Conservation (phyloP, 2,888 invertebrate species). For the Trichogramma evanescens region DNA sequence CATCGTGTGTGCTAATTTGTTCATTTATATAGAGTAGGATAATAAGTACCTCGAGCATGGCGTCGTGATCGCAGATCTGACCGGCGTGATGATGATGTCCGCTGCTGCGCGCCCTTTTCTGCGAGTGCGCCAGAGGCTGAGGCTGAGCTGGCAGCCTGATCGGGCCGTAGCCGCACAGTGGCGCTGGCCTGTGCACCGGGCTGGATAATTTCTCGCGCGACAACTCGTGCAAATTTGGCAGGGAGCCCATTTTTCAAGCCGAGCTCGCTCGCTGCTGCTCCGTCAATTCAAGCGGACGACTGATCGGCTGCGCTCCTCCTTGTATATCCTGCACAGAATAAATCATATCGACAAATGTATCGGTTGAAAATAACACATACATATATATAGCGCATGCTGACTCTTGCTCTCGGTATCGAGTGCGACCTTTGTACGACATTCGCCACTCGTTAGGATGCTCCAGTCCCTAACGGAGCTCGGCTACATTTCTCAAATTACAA, state of each 20-base stretch:
- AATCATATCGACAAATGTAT: too few relatives aligned
- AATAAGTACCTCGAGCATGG: constrained; percentile 41
- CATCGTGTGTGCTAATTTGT: too few relatives aligned
- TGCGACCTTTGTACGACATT: too few relatives aligned
- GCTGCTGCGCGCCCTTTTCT: constrained; percentile 40
- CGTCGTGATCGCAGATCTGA: constrained; percentile 40
- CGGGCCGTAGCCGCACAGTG: constrained; percentile 37
- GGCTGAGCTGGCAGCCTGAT: constrained; percentile 39
- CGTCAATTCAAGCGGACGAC: not conserved
- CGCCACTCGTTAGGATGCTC: too few relatives aligned
- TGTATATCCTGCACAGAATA: too few relatives aligned
- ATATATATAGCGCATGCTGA: too few relatives aligned
- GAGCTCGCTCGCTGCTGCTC: constrained; percentile 6
- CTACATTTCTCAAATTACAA: too few relatives aligned
- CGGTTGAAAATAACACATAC: too few relatives aligned
- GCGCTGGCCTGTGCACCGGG: constrained; percentile 37
- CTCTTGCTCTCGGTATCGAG: too few relatives aligned
- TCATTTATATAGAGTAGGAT: not conserved
- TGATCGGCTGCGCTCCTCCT: too few relatives aligned
- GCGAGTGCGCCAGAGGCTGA: constrained; percentile 38
- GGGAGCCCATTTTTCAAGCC: constrained; percentile 53
- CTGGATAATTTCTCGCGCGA: constrained; percentile 45
- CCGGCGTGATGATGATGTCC: constrained; percentile 39
- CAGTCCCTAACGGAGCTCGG: too few relatives aligned
- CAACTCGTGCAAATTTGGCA: constrained; percentile 61